A percentile compares a stretch with the other conserved stretches of the same genome.
phyloP scores from a whole-genome alignment of 2,113 vertebrate genomes.

The Nothoprocta pentlandii region DNA sequence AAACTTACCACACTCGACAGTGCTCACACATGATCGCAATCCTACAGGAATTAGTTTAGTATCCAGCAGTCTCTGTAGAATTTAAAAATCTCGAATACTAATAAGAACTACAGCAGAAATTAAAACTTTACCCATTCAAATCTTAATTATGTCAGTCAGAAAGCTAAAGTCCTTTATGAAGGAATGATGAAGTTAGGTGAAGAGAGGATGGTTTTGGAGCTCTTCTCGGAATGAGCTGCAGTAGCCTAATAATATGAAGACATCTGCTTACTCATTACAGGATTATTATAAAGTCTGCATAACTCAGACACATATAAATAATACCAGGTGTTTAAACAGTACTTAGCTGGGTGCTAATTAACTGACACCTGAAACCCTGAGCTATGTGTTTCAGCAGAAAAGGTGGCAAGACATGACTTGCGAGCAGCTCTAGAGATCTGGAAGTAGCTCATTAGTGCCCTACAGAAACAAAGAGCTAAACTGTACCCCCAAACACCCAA shows the following conservation, averaged over 20 bases:
- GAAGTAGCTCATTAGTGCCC: slow-evolving; percentile 40
- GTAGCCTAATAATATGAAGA: not conserved
- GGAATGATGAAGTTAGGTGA: not conserved
- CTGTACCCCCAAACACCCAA: not conserved
- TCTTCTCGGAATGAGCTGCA: not conserved
- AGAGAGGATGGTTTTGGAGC: not conserved
- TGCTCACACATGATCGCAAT: not conserved
- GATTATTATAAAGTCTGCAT: slow-evolving; percentile 3
- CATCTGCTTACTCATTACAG: not conserved
- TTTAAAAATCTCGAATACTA: not conserved
- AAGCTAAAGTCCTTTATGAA: not conserved
- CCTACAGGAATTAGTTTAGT: not conserved
- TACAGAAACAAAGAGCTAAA: slow-evolving; percentile 43
- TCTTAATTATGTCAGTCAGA: not conserved
- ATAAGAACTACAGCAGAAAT: not conserved
- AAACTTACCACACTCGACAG: not conserved
- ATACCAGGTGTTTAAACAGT: slow-evolving; percentile 25
- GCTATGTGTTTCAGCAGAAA: slow-evolving; percentile 4
- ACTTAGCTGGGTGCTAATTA: slow-evolving; percentile 50
- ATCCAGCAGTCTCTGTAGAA: not conserved
- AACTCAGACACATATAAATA: slow-evolving; percentile 23
- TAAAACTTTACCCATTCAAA: not conserved
- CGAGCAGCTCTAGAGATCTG: slow-evolving; percentile 15
- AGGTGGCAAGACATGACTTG: slow-evolving; percentile 26
- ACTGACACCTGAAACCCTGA: not conserved